Evolutionary conservation across 1,140 invertebrate species (phyloP).

Genomic region (Drosophila ohnishii): DNA sequence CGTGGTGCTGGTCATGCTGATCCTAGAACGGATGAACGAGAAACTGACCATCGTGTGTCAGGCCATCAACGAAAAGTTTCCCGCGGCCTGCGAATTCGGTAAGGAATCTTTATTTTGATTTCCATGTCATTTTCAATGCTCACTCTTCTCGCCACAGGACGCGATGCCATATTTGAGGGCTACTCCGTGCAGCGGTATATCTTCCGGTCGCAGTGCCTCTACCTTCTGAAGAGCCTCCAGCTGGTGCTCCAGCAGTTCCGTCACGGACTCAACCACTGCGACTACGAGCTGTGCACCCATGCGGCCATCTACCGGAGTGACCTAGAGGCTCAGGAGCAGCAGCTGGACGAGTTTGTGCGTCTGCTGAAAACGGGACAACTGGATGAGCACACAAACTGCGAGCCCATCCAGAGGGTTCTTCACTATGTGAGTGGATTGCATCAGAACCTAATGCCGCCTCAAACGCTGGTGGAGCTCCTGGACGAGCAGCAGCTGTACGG

Average conservation of each 20-base stretch:
- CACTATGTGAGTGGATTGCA: slow-evolving; percentile 93
- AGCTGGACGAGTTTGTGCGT: slow-evolving; percentile 94
- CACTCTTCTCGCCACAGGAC: slow-evolving; percentile 37
- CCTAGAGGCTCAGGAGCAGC: slow-evolving; percentile 94
- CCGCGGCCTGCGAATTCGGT: slow-evolving; percentile 86
- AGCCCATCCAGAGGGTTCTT: slow-evolving; percentile 93
- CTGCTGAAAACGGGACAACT: slow-evolving; percentile 93
- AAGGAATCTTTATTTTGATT: slow-evolving; percentile 69
- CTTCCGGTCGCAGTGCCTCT: slow-evolving; percentile 92
- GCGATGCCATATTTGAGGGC: slow-evolving; percentile 90
- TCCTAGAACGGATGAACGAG: slow-evolving; percentile 94
- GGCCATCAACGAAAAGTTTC: slow-evolving; percentile 92
- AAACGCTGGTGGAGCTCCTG: slow-evolving; percentile 82
- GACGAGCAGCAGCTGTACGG: slow-evolving; percentile 84
- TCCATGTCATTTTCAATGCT: neutral
- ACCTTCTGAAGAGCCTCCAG: slow-evolving; percentile 91
- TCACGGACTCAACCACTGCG: slow-evolving; percentile 91
- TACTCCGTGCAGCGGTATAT: slow-evolving; percentile 95
- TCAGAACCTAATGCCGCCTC: slow-evolving; percentile 87
- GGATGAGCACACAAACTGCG: slow-evolving; percentile 95
- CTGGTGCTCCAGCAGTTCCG: slow-evolving; percentile 88
- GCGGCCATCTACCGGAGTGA: slow-evolving; percentile 94
- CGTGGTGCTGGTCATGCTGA: slow-evolving; percentile 92
- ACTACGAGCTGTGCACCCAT: slow-evolving; percentile 92
- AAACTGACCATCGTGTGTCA: slow-evolving; percentile 95